Conservation (phyloP, 2,797 vertebrate species). For the Catharus ustulatus region DNA sequence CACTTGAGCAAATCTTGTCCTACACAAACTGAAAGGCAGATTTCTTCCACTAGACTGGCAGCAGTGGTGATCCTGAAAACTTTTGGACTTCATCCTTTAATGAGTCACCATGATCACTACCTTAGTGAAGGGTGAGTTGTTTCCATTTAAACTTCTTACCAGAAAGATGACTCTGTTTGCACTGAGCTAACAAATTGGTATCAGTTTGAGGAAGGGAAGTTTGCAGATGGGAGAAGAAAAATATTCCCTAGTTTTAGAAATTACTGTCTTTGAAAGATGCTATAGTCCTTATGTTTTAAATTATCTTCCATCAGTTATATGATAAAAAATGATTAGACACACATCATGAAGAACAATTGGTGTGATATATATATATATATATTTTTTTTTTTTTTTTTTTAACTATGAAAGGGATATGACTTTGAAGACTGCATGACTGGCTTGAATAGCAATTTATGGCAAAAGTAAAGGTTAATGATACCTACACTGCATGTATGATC, state of each 20-base stretch:
- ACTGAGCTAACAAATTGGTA: neutral
- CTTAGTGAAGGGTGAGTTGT: slow-evolving; percentile 31
- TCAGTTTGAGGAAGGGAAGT: neutral
- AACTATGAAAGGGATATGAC: neutral
- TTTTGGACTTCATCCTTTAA: slow-evolving; percentile 26
- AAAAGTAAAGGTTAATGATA: neutral
- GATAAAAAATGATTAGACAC: neutral
- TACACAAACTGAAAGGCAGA: slow-evolving; percentile 60
- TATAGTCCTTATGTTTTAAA: neutral
- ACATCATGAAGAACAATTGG: neutral
- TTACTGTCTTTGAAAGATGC: neutral
- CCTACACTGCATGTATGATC: neutral
- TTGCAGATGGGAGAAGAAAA: neutral
- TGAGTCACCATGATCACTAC: neutral
- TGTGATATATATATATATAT: neutral
- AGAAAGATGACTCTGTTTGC: neutral
- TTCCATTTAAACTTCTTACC: slow-evolving; percentile 5
- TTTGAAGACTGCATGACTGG: neutral
- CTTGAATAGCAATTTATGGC: neutral
- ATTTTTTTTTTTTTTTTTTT: neutral
- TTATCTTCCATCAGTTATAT: neutral
- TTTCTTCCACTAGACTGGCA: slow-evolving; percentile 32
- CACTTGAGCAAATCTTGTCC: slow-evolving; percentile 67
- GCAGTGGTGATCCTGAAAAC: neutral
- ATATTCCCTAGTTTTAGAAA: neutral